Conservation (phyloP, 2,113 vertebrate species). For the Pyrgilauda ruficollis region DNA sequence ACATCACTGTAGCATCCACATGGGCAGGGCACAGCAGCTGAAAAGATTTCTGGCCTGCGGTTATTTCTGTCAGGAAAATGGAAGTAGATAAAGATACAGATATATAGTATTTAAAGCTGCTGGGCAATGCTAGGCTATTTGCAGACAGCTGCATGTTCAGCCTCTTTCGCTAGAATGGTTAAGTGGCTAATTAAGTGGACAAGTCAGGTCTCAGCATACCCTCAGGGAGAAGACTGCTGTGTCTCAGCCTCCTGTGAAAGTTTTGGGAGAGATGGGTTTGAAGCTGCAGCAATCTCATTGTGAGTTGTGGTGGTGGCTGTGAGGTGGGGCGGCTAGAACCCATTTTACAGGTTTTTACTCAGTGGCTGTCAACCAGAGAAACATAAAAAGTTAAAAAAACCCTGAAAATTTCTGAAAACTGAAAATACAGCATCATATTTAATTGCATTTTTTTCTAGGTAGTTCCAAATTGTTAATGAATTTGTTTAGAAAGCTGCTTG, state of each 20-base stretch:
- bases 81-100: slow-evolving; percentile 4
- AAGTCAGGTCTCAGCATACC: slow-evolving; percentile 1
- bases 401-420: neutral
- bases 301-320: neutral
- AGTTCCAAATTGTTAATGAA: neutral
- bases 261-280: slow-evolving; percentile 14
- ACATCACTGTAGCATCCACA: neutral
- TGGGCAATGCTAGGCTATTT: neutral
- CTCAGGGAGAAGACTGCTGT: neutral
- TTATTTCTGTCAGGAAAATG: slow-evolving; percentile 48
- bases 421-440: neutral
- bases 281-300: neutral
- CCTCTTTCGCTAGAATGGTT: slow-evolving; percentile 27
- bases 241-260: slow-evolving; percentile 6
- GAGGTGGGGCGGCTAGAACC: neutral
- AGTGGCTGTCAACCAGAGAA: neutral
- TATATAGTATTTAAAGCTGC: neutral
- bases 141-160: slow-evolving; percentile 27
- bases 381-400: neutral
- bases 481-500: neutral
- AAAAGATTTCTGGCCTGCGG: neutral
- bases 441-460: neutral
- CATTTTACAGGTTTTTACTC: slow-evolving; percentile 11
- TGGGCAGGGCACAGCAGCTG: neutral
- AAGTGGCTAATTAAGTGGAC: slow-evolving; percentile 65